These are phyloP conservation scores for Umimayanthus chanpuru DNA, from an alignment of 92 coral and sea anemone species.

Conservation along the genomic window DNA sequence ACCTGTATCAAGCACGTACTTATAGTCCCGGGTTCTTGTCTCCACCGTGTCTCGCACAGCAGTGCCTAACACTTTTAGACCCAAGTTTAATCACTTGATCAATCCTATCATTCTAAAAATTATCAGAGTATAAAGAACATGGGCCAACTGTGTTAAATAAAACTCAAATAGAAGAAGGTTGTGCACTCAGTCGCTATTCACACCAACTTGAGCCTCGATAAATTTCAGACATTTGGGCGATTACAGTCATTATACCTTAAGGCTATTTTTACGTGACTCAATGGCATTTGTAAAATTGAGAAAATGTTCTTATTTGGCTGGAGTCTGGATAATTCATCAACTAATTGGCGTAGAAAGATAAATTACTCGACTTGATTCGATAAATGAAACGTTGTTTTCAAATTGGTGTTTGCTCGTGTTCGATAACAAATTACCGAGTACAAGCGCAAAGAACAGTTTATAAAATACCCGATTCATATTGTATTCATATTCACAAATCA, in stretches of 20 bases:
- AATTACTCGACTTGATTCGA: background rate
- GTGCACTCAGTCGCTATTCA: slow-evolving; percentile 18
- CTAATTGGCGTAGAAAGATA: slow-evolving; percentile 10
- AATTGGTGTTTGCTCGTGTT: background rate
- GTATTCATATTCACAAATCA: background rate
- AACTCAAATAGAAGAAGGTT: background rate
- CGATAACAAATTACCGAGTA: background rate
- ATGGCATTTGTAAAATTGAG: slow-evolving; percentile 34
- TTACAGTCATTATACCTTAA: slow-evolving; percentile 17
- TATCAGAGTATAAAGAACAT: background rate
- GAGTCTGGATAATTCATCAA: slow-evolving; percentile 23
- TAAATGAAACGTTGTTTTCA: background rate
- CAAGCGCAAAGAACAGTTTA: background rate
- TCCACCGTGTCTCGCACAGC: slow-evolving; percentile 36
- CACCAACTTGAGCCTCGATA: background rate
- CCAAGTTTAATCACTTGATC: slow-evolving; percentile 24
- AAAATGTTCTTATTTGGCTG: slow-evolving; percentile 25
- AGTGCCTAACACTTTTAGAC: slow-evolving; percentile 1
- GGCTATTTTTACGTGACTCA: slow-evolving; percentile 43
- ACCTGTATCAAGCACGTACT: background rate
- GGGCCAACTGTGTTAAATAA: background rate
- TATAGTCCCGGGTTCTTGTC: slow-evolving; percentile 28
- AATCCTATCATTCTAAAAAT: slow-evolving; percentile 14
- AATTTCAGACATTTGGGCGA: slow-evolving; percentile 24
- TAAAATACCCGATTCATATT: background rate